Evolutionary conservation across 2,888 invertebrate species (phyloP).

Genomic region (Cephus spinipes): DNA sequence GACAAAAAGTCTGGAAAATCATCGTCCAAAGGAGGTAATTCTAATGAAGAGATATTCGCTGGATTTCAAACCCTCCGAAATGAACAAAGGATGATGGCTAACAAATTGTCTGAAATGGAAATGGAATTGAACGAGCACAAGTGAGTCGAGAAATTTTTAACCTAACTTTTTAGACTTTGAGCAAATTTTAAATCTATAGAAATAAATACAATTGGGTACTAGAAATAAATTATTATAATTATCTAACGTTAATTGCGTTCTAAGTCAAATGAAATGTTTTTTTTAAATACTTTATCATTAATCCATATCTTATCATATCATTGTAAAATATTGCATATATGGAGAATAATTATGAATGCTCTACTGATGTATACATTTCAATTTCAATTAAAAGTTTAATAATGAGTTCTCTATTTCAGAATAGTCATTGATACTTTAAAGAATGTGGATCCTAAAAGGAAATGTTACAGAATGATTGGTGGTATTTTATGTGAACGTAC

Average conservation of each 20-base stretch:
- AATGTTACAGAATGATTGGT: constrained; percentile 94
- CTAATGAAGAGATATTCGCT: constrained; percentile 81
- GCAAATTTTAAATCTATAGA: background rate
- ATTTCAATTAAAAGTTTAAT: background rate
- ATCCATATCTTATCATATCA: too few species aligned
- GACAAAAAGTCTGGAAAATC: constrained; percentile 55
- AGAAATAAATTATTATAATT: constrained; percentile 1
- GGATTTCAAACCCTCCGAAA: constrained; percentile 89
- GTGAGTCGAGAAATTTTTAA: constrained; percentile 70
- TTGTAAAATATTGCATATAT: too few species aligned
- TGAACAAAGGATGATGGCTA: constrained; percentile 88
- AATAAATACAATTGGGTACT: constrained; percentile 15
- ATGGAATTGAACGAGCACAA: constrained; percentile 96
- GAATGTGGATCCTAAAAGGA: constrained; percentile 84
- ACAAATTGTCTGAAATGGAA: constrained; percentile 92
- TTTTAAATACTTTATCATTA: background rate
- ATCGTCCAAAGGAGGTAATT: constrained; percentile 47
- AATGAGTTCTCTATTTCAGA: constrained; percentile 69
- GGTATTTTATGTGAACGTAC: constrained; percentile 94
- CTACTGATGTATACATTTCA: background rate
- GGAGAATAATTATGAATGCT: background rate
- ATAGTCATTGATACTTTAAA: constrained; percentile 94
- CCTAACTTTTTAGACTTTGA: constrained; percentile 34
- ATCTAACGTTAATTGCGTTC: background rate
- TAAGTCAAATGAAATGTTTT: background rate